phyloP scores from a whole-genome alignment of 2,888 invertebrate genomes.

The Maniola hyperantus region DNA sequence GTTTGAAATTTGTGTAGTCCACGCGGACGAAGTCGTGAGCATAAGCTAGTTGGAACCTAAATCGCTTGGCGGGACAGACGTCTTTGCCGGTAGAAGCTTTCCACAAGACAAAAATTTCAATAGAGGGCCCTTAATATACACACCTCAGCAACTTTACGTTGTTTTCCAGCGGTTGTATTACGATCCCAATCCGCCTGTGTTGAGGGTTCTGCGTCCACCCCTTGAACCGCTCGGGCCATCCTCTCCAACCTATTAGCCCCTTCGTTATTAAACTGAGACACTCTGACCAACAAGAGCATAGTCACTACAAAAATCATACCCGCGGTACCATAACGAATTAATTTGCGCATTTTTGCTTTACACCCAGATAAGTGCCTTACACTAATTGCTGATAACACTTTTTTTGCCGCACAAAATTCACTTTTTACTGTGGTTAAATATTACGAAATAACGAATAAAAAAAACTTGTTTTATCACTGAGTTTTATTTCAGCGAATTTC shows the following conservation, averaged over 20 bases:
- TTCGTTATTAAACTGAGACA: conserved; percentile 45
- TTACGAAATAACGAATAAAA: background rate
- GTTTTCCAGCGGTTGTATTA: conserved; percentile 30
- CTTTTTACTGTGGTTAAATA: background rate
- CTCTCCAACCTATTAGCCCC: conserved; percentile 25
- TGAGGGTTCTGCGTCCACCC: background rate
- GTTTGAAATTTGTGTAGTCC: too few species aligned
- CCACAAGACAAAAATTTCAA: too few species aligned
- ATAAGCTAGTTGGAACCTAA: too few species aligned
- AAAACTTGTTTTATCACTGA: background rate
- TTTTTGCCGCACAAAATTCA: background rate
- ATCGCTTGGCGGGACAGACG: too few species aligned
- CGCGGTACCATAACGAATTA: conserved; percentile 49
- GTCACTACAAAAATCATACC: conserved; percentile 47
- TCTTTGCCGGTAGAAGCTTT: too few species aligned
- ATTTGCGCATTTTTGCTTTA: conserved; percentile 51
- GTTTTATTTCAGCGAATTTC: background rate
- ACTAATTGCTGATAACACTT: conserved; percentile 4
- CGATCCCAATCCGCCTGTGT: background rate
- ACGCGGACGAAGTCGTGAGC: too few species aligned
- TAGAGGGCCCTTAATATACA: background rate
- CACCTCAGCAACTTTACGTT: conserved; percentile 41
- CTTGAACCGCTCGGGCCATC: conserved; percentile 36
- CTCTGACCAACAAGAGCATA: conserved; percentile 49
- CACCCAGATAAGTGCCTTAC: background rate